These are phyloP conservation scores for Pseudochirops corinnae DNA, from an alignment of 2,797 vertebrate species.

Conservation along the genomic window DNA sequence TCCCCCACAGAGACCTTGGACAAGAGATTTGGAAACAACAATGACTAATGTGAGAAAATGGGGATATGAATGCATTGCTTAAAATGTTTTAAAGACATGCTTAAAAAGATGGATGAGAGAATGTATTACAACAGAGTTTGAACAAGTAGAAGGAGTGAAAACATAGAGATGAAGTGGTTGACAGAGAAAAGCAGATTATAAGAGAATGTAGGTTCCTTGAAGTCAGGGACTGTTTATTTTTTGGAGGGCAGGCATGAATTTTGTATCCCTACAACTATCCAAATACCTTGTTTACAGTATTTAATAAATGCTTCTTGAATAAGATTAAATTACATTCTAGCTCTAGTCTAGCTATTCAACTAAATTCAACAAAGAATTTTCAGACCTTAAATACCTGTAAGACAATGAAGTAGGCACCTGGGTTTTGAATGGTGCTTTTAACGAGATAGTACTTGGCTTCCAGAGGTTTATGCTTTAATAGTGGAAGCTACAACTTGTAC, in stretches of 20 bases:
- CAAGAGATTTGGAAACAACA: neutral
- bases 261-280: neutral
- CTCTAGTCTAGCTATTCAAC: neutral
- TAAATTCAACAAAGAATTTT: neutral
- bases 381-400: neutral
- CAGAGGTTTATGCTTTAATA: neutral
- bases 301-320: neutral
- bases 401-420: neutral
- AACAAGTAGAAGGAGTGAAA: neutral
- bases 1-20: neutral
- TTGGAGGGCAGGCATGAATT: neutral
- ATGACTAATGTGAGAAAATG: neutral
- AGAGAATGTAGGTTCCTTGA: neutral
- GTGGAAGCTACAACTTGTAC: neutral
- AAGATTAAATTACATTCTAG: neutral
- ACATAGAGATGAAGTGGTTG: neutral
- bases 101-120: slow-evolving; percentile 11
- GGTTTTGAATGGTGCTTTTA: neutral
- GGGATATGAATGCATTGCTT: neutral
- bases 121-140: neutral
- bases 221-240: neutral
- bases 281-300: neutral
- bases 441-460: neutral
- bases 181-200: slow-evolving; percentile 10
- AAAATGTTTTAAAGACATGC: neutral